phyloP scores from a whole-genome alignment of 2,888 invertebrate species.

The Cryptus viduatorius region DNA sequence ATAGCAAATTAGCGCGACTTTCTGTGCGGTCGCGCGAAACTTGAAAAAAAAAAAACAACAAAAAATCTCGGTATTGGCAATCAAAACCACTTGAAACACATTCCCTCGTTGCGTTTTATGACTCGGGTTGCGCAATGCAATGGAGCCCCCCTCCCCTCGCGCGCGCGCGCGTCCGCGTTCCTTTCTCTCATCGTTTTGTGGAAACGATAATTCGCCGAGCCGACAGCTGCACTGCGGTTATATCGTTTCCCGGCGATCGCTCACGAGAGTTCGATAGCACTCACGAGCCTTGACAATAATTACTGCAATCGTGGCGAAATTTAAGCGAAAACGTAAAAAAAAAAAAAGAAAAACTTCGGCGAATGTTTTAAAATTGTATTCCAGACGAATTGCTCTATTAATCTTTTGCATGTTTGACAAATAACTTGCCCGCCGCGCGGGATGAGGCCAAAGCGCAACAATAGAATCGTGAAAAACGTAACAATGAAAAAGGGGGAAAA shows the following conservation, averaged over 20 bases:
- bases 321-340: background rate
- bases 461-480: constrained; percentile 10
- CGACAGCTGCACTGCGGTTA: constrained; percentile 13
- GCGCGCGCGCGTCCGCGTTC: background rate
- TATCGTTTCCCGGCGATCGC: constrained; percentile 15
- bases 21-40: constrained; percentile 26
- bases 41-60: background rate
- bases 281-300: constrained; percentile 14
- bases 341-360: background rate
- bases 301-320: background rate
- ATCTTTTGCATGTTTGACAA: background rate
- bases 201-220: constrained; percentile 20
- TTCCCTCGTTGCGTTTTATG: constrained; percentile 1
- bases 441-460: constrained; percentile 1
- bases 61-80: constrained; percentile 1
- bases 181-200: constrained; percentile 1
- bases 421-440: background rate
- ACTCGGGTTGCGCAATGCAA: constrained; percentile 9
- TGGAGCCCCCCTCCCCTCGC: background rate
- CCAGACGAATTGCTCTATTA: background rate
- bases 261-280: background rate
- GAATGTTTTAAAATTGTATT: background rate
- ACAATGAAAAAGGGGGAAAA: background rate
- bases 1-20: constrained; percentile 64
- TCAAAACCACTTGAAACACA: background rate